Evolutionary conservation across 2,888 invertebrate species (phyloP), one percentile per base, ranked within the genome.

Genomic region (Hirtodrosophila duncani): DNA sequence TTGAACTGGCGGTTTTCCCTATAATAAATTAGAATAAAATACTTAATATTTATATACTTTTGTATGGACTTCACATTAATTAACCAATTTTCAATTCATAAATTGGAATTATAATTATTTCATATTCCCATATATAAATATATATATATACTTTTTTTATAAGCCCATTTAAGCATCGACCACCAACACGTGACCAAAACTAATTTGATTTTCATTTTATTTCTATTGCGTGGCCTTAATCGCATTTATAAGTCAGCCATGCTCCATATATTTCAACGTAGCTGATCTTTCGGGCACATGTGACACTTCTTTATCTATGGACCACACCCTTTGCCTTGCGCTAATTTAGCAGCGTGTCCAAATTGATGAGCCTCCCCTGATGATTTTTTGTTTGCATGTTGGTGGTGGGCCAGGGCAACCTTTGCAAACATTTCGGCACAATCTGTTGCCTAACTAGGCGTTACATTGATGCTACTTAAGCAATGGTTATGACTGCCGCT

Each of bases 181-280:
- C 63, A 79, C n/a, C n/a, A n/a, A 69, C 85, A 86, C 85, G 85
- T 86, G 86, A 87, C 86, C 86, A 86, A 67, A 82, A 82, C 87
- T 70, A 84, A 86, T 86, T 82, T 49, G 77, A 82, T 84, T 83
- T 85, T 84, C 74, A 86, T 85, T 84, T 78, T 53, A 83, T 84
- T 83, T 65, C 59, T 67, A 69, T 57, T 60, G 33, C 45, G 8
- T 6, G 27, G 33, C 24, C 14, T 18, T 79, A 70, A 75, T 79
- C 65, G 49, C 53, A 62, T 69, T 62, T 51, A 36, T 18, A 55
- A 23, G 26, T 39, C 67, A 38, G 45, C 57, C 66, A 42, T 41
- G 50, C 52, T 48, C 56, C 30, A 64, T 49, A 64, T 30, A 38
- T 34, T 8, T 10, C 13, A 24, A 56, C 56, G 59, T 26, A 17